A percentile compares a stretch with the other conserved stretches of the same genome.
Conservation (phyloP, 2,797 vertebrate genomes). For the Neostethus bicornis region DNA sequence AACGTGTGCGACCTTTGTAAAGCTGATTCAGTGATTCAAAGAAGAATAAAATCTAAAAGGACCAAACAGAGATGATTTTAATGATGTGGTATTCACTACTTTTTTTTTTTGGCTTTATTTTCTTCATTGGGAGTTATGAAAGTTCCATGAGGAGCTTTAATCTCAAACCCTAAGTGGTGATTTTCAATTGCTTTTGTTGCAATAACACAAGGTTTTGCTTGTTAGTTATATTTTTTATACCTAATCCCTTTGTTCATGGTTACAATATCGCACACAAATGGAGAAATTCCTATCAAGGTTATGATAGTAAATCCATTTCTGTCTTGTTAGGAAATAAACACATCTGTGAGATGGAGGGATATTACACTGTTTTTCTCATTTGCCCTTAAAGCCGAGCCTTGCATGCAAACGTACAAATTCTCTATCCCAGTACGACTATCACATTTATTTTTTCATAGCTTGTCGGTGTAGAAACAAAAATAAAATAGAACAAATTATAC, state of each 20-base stretch:
- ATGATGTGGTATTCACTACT: not conserved
- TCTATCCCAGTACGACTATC: not conserved
- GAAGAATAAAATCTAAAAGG: not conserved
- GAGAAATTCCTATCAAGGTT: slow-evolving; percentile 39
- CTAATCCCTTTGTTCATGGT: slow-evolving; percentile 33
- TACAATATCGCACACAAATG: slow-evolving; percentile 30
- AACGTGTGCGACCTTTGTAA: slow-evolving; percentile 1
- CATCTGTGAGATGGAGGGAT: slow-evolving; percentile 5
- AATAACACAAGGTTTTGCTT: slow-evolving; percentile 32
- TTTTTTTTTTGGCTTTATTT: not conserved
- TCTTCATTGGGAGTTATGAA: slow-evolving; percentile 5
- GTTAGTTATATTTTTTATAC: slow-evolving; percentile 24
- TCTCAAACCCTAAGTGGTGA: slow-evolving; percentile 8
- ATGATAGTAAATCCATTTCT: slow-evolving; percentile 37
- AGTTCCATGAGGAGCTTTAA: slow-evolving; percentile 3
- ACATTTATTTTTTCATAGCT: not conserved
- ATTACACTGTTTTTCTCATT: slow-evolving; percentile 11
- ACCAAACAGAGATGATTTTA: not conserved
- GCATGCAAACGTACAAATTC: slow-evolving; percentile 1
- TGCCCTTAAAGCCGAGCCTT: not conserved
- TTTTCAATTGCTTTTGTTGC: slow-evolving; percentile 7
- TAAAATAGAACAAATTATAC: not conserved
- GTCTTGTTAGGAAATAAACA: slow-evolving; percentile 15
- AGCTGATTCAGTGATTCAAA: not conserved
- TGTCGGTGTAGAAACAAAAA: not conserved